Conservation (phyloP, 2,888 invertebrate species). For the Litoditis marina region DNA sequence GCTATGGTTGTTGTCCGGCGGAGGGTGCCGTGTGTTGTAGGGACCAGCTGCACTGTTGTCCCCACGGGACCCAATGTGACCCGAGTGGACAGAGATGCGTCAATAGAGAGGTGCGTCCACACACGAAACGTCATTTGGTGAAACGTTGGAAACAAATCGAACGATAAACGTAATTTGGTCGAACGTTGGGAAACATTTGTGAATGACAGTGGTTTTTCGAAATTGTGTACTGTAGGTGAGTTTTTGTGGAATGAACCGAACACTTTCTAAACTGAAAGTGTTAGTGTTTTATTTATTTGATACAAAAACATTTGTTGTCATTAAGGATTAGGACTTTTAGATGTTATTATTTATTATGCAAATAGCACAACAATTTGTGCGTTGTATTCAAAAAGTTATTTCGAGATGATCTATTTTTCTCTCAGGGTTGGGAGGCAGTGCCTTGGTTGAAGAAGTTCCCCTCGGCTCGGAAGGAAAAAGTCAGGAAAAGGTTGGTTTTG, state of each 20-base stretch:
- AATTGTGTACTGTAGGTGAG: too few relatives aligned
- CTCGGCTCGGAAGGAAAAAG: too few relatives aligned
- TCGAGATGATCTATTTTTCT: neutral
- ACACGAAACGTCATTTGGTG: neutral
- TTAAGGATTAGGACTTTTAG: conserved; percentile 1
- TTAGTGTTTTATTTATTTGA: neutral
- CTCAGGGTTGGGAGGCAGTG: neutral
- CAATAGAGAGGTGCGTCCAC: conserved; percentile 3
- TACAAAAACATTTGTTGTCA: neutral
- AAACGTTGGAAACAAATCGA: neutral
- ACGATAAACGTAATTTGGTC: too few relatives aligned
- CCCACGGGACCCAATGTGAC: conserved; percentile 37
- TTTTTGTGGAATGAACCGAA: too few relatives aligned
- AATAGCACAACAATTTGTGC: too few relatives aligned
- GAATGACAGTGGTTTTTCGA: too few relatives aligned
- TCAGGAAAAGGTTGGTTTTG: too few relatives aligned
- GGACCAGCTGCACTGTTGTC: conserved; percentile 45
- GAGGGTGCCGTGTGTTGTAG: conserved; percentile 16
- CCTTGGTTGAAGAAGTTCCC: conserved; percentile 32
- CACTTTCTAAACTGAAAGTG: too few relatives aligned
- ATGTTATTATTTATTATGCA: too few relatives aligned
- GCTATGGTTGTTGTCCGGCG: conserved; percentile 11
- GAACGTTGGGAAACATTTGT: too few relatives aligned
- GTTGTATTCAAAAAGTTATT: too few relatives aligned
- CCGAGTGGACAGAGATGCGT: conserved; percentile 30